A percentile compares a stretch with the other conserved stretches of the same genome.
Evolutionary conservation across 2,797 vertebrate species (phyloP).

Genomic region (Acomys russatus): DNA sequence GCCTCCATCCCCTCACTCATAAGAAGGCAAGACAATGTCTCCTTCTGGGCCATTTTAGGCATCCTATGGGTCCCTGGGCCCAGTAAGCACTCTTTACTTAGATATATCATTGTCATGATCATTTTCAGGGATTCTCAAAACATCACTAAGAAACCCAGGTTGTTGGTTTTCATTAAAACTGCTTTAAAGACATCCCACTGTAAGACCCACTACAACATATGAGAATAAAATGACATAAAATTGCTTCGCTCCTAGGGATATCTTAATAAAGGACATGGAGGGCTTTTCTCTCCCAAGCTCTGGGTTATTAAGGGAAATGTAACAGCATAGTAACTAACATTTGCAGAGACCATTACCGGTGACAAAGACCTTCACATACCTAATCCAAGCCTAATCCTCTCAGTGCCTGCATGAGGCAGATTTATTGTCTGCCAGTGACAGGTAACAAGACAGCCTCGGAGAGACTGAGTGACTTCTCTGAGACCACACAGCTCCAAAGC

Average conservation of each 20-base stretch:
- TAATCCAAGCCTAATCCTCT: slow-evolving; percentile 82
- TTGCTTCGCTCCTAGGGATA: slow-evolving; percentile 61
- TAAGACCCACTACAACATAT: neutral
- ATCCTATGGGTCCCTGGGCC: neutral
- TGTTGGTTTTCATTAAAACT: neutral
- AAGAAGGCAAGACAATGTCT: fast-evolving
- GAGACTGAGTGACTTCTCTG: slow-evolving; percentile 36
- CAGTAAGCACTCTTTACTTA: neutral
- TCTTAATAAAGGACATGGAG: slow-evolving; percentile 74
- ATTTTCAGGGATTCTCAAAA: neutral
- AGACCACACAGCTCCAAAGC: slow-evolving; percentile 21
- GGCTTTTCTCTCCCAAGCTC: slow-evolving; percentile 69
- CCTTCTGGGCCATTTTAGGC: neutral
- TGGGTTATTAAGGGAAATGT: slow-evolving; percentile 74
- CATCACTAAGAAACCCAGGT: neutral
- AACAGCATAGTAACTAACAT: slow-evolving; percentile 81
- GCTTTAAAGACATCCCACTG: slow-evolving; percentile 25
- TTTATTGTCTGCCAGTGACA: slow-evolving; percentile 78
- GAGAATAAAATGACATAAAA: slow-evolving; percentile 69
- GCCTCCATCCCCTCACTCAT: neutral
- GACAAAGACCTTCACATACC: slow-evolving; percentile 76
- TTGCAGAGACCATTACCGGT: slow-evolving; percentile 77
- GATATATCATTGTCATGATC: fast-evolving
- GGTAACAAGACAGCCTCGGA: slow-evolving; percentile 53
- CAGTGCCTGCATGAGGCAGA: slow-evolving; percentile 58